These are phyloP conservation scores for Ciconia maguari DNA, from an alignment of 2,113 vertebrate species.

Conservation along the genomic window DNA sequence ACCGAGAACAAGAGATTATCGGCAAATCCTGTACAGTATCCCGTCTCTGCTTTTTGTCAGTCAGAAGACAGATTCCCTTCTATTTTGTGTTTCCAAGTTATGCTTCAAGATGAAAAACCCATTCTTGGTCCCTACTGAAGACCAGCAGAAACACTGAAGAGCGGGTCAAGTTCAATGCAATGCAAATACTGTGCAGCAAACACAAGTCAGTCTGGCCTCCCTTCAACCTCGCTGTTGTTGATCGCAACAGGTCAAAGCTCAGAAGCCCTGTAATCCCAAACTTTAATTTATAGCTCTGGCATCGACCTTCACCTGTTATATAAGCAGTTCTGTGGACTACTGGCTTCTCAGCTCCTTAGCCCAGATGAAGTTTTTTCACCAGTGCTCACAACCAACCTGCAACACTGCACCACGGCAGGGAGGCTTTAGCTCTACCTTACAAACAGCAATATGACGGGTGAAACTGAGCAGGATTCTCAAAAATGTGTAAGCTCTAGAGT, in stretches of 20 bases:
- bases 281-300: background rate
- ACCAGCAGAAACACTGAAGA: background rate
- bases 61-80: background rate
- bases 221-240: background rate
- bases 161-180: background rate
- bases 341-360: background rate
- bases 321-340: background rate
- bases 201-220: background rate
- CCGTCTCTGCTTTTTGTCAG: background rate
- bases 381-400: background rate
- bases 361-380: background rate
- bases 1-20: background rate
- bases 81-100: background rate
- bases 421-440: background rate
- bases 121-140: background rate
- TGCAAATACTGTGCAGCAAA: background rate
- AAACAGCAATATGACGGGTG: background rate
- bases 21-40: background rate
- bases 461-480: background rate
- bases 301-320: background rate
- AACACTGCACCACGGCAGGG: rapidly evolving
- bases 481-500: background rate
- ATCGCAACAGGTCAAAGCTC: background rate
- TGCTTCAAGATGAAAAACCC: background rate
- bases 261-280: background rate